Evolutionary conservation across 2,797 vertebrate species (phyloP), one percentile per base, ranked within the genome.

Genomic region (Syndactyla subalaris): DNA sequence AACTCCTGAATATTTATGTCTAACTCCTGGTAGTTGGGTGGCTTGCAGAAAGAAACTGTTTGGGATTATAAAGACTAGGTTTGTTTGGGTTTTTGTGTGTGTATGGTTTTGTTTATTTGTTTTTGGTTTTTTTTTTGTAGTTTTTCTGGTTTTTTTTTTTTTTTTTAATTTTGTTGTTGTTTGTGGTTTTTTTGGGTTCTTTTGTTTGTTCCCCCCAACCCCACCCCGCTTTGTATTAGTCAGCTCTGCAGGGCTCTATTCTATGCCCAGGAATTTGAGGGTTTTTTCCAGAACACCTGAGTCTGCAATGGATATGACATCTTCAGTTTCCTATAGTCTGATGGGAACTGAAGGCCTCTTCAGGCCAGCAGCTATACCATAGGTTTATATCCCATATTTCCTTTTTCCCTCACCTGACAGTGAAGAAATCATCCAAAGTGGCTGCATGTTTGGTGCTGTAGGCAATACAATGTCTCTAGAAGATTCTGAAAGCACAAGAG

Each of bases 401-500:
- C 15, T 46, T 89, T 79, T 62, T 8, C 14, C 10, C 19, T 89
- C 18, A 58, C 6, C 6, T 6, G 34, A 32, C 24, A 48, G 39
- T 39, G 39, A 84, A 78, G 34, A 78, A 76, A 45, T 63, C 12
- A 45, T n/a, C 22, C 79, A 77, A 38, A 19, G 12, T 26, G 9
- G 18, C 24, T 76, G 32, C 55, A 76, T 67, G 32, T 68, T 91
- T 62, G 19, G n/a, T 18, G 26, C 78, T 70, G 39, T 51, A 76
- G 39, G 62, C 46, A 73, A 48, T n/a, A 61, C 3, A 9, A 27
- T 38, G 30, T 58, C 73, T 86, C 85, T 51, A 62, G 85, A 94
- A 94, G 30, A 20, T 91, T 93, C 81, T 77, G 72, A 93, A 94
- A 92, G 46, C 54, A 55, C 21, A 72, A 48, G 36, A 77, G 36